Conservation (phyloP, 2,797 vertebrate genomes). For the Hoplostethus mediterraneus region DNA sequence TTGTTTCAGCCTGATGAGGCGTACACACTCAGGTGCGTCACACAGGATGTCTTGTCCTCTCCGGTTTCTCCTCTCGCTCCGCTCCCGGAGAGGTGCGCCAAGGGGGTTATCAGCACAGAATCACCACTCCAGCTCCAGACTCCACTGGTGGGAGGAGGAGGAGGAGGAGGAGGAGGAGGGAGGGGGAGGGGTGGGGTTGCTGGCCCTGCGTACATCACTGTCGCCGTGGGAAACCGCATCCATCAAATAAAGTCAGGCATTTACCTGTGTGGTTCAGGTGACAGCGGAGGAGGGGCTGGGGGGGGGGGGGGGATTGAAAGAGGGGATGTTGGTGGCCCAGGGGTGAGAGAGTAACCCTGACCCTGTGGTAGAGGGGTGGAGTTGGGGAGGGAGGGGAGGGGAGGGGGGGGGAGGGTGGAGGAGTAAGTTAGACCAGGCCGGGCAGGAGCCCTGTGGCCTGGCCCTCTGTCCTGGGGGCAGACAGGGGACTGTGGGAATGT, state of each 20-base stretch:
- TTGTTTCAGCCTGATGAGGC: conserved; percentile 73
- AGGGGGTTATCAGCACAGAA: conserved; percentile 78
- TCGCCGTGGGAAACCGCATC: conserved; percentile 84
- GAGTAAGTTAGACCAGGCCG: conserved; percentile 3
- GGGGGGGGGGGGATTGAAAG: conserved; percentile 49
- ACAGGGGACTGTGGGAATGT: conserved; percentile 70
- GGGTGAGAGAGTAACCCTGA: conserved; percentile 76
- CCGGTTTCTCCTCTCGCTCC: conserved; percentile 62
- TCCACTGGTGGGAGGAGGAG: conserved; percentile 26
- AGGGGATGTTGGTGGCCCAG: conserved; percentile 49
- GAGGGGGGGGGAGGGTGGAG: conserved; percentile 10
- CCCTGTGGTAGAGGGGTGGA: conserved; percentile 50
- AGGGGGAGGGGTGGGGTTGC: conserved; percentile 20
- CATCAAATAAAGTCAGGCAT: conserved; percentile 85
- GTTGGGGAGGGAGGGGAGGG: neutral
- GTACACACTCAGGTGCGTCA: conserved; percentile 59
- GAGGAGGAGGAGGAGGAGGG: conserved; percentile 8
- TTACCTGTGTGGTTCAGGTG: conserved; percentile 89
- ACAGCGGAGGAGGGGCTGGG: conserved; percentile 69
- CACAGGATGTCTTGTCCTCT: conserved; percentile 78
- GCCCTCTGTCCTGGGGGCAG: conserved; percentile 57
- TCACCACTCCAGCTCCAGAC: conserved; percentile 74
- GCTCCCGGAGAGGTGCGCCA: conserved; percentile 47
- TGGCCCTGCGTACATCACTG: conserved; percentile 74
- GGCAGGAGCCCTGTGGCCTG: conserved; percentile 29